Percentiles rank a stretch among this genome's conserved stretches.
Conservation (phyloP, 2,113 vertebrate species). For the Paracanthobrama guichenoti region DNA sequence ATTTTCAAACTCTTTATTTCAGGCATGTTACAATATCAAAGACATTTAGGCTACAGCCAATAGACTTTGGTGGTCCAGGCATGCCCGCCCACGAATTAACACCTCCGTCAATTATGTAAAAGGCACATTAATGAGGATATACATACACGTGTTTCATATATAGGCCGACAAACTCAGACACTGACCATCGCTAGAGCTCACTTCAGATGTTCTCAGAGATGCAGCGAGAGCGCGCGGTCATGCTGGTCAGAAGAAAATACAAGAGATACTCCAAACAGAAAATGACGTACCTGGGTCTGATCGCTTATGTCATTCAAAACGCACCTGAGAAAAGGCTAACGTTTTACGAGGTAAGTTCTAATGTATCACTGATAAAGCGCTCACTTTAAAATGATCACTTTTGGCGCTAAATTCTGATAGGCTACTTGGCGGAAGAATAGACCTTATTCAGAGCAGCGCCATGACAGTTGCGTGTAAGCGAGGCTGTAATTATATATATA, state of each 20-base stretch:
- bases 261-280: slow-evolving; percentile 74
- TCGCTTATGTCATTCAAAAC: slow-evolving; percentile 72
- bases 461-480: no score
- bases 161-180: neutral
- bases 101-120: slow-evolving; percentile 32
- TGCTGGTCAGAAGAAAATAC: slow-evolving; percentile 65
- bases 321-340: slow-evolving; percentile 70
- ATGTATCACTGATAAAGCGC: neutral
- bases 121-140: neutral
- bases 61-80: neutral
- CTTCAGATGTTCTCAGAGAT: neutral
- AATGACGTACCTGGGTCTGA: slow-evolving; percentile 77
- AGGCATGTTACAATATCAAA: neutral
- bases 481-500: no score
- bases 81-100: slow-evolving; percentile 10
- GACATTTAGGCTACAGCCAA: neutral
- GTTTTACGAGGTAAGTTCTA: slow-evolving; percentile 69
- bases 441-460: no score
- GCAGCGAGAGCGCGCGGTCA: neutral
- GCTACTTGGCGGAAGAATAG: neutral
- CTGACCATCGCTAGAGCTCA: neutral
- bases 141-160: neutral
- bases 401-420: neutral
- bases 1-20: neutral
- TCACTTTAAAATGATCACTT: no score